Base-by-base conservation (phyloP, 2,888 invertebrate genomes). In the Drosophila koepferae region DNA sequence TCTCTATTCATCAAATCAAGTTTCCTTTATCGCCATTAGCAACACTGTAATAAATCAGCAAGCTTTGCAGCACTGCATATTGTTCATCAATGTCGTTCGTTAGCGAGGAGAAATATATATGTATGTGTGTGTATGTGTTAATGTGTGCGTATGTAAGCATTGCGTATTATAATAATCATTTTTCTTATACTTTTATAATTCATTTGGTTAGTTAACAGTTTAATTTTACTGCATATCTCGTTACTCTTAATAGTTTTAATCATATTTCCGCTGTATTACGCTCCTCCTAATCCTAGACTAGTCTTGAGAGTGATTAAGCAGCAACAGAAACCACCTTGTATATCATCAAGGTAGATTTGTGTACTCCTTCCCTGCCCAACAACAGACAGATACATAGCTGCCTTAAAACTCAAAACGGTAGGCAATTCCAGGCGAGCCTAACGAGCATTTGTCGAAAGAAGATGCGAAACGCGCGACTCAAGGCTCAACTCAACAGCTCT, bases 371-470 rank as follows among this genome's bases (percentile, higher is more conserved):
- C 18, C 36, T 28, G 6, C 23, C 8, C 2, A 31, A 14, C 18
- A 53, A 20, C 41, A n/a, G 44, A 10, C 75, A 36, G 51, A 63
- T 60, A n/a, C n/a, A n/a, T n/a, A 71, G 44, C 66, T 51, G 70
- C 67, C 71, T 62, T 56, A 23, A 51, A 23, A 46, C 46, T 46
- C 14, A 73, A 74, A 80, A 80, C 81, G 72, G 83, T 74, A 86
- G 82, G 77, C 72, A 71, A 69, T 44, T 63, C 53, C 63, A 43
- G 34, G 10, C 67, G 58, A 72, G 72, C 63, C 84, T 85, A 85
- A 83, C 83, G 83, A 83, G 86, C 86, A 74, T 77, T 70, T 78
- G 79, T 80, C 79, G 77, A 80, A 77, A 79, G 81, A 80, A 80
- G 72, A 73, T 55, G 77, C 64, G 70, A 58, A 58, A 70, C 23